A percentile compares a stretch with the other conserved stretches of the same genome.
phyloP scores from a whole-genome alignment of 2,888 invertebrate genomes.

The Podabrus alpinus region DNA sequence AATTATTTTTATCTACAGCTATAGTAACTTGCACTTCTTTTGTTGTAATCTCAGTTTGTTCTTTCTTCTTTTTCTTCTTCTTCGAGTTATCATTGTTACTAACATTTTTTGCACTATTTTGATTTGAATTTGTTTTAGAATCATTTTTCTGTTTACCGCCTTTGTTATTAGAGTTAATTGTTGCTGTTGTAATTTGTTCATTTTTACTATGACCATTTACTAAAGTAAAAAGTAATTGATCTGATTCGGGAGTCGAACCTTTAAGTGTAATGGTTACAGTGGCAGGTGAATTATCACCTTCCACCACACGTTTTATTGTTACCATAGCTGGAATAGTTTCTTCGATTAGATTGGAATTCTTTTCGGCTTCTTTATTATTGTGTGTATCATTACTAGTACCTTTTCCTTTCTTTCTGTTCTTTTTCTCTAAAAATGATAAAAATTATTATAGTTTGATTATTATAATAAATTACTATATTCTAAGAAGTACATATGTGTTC shows the following conservation, averaged over 20 bases:
- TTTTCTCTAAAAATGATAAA: constrained; percentile 4
- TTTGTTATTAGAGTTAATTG: constrained; percentile 29
- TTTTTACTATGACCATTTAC: constrained; percentile 60
- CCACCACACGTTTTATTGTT: constrained; percentile 72
- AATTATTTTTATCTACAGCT: constrained; percentile 37
- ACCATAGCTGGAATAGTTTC: constrained; percentile 63
- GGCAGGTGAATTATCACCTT: constrained; percentile 68
- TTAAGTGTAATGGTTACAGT: constrained; percentile 78
- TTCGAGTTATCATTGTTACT: constrained; percentile 16
- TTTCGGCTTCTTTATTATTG: constrained; percentile 37
- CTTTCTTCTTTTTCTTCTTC: constrained; percentile 22
- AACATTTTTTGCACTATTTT: constrained; percentile 16
- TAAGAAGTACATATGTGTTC: too few relatives aligned
- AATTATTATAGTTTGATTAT: neutral
- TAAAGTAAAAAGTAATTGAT: constrained; percentile 73
- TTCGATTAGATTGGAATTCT: constrained; percentile 45
- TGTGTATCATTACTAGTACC: constrained; percentile 12
- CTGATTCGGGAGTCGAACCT: constrained; percentile 73
- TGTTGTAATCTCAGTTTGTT: constrained; percentile 1
- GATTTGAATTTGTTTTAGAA: constrained; percentile 15
- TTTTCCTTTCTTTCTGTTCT: constrained; percentile 26
- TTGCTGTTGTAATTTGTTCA: constrained; percentile 31
- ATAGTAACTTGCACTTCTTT: constrained; percentile 49
- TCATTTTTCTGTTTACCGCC: constrained; percentile 31
- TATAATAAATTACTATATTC: too few relatives aligned